These are phyloP conservation scores for Drosophila pectinifera DNA, from an alignment of 1,140 invertebrate genomes.

Conservation along the genomic window DNA sequence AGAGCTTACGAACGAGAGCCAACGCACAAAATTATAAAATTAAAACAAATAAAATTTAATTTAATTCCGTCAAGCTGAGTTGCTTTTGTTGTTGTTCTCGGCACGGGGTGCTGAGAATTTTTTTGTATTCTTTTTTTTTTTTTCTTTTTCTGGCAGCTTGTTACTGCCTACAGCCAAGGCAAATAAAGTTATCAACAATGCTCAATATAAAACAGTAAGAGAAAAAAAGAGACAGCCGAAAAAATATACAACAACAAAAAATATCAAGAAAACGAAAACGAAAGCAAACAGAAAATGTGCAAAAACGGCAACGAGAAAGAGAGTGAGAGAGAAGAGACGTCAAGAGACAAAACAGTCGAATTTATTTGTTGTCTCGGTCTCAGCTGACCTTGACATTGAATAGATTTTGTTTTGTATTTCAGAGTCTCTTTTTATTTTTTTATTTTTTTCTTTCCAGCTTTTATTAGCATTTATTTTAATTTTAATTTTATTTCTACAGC, in stretches of 20 bases:
- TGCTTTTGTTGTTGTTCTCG: slow-evolving; percentile 33
- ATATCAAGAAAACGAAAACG: slow-evolving; percentile 29
- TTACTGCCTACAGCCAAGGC: slow-evolving; percentile 49
- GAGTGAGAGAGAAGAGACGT: slow-evolving; percentile 40
- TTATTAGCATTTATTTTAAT: slow-evolving; percentile 56
- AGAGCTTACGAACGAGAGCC: slow-evolving; percentile 22
- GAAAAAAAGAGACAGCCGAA: slow-evolving; percentile 26
- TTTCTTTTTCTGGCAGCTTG: slow-evolving; percentile 8
- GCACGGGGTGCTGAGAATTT: slow-evolving; percentile 57
- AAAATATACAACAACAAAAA: slow-evolving; percentile 32
- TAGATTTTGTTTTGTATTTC: slow-evolving; percentile 60
- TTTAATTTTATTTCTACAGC: slow-evolving; percentile 33
- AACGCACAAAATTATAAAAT: slow-evolving; percentile 30
- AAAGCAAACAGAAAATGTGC: slow-evolving; percentile 46
- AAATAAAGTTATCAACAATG: slow-evolving; percentile 82
- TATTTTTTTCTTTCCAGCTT: neutral
- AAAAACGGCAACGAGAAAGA: slow-evolving; percentile 35
- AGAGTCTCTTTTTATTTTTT: slow-evolving; percentile 10
- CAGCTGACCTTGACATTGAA: slow-evolving; percentile 76
- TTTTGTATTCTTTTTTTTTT: slow-evolving; percentile 30
- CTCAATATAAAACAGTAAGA: slow-evolving; percentile 56
- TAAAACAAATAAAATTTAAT: slow-evolving; percentile 56
- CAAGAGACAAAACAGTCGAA: slow-evolving; percentile 41
- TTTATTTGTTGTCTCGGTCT: slow-evolving; percentile 39
- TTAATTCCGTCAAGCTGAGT: slow-evolving; percentile 38